phyloP scores from a whole-genome alignment of 2,888 invertebrate species.

The Euphydryas editha region DNA sequence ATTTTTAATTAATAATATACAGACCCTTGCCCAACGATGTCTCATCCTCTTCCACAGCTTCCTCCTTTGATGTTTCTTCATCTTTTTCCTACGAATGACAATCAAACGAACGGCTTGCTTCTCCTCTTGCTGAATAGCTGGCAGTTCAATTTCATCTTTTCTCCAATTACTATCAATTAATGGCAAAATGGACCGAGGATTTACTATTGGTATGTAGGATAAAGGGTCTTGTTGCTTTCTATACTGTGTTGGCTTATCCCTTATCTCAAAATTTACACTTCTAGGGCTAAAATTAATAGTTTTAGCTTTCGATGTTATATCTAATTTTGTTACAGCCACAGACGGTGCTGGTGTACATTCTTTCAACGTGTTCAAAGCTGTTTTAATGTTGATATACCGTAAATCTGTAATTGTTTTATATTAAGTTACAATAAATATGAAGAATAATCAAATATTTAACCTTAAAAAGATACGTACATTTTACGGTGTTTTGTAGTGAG shows the following conservation, averaged over 20 bases:
- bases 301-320: constrained; percentile 49
- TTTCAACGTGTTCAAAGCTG: constrained; percentile 60
- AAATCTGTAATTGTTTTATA: constrained; percentile 61
- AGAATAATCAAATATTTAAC: constrained; percentile 50
- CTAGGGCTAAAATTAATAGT: constrained; percentile 63
- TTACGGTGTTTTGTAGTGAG: constrained; percentile 66
- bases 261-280: constrained; percentile 65
- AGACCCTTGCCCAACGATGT: constrained; percentile 88
- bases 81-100: constrained; percentile 91
- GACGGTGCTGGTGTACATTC: constrained; percentile 56
- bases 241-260: constrained; percentile 51
- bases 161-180: constrained; percentile 66
- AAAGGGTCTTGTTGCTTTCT: constrained; percentile 66
- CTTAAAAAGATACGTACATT: constrained; percentile 65
- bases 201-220: constrained; percentile 70
- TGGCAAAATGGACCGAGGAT: constrained; percentile 73
- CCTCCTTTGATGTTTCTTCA: constrained; percentile 93
- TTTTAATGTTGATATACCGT: constrained; percentile 65
- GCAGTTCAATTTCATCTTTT: constrained; percentile 79
- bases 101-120: constrained; percentile 89
- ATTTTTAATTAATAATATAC: too few species aligned
- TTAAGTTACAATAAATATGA: constrained; percentile 28
- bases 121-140: constrained; percentile 74
- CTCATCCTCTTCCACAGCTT: constrained; percentile 92
- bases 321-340: constrained; percentile 45